Base-by-base conservation (phyloP, 2,888 invertebrate species). In the Lasiommata megera region DNA sequence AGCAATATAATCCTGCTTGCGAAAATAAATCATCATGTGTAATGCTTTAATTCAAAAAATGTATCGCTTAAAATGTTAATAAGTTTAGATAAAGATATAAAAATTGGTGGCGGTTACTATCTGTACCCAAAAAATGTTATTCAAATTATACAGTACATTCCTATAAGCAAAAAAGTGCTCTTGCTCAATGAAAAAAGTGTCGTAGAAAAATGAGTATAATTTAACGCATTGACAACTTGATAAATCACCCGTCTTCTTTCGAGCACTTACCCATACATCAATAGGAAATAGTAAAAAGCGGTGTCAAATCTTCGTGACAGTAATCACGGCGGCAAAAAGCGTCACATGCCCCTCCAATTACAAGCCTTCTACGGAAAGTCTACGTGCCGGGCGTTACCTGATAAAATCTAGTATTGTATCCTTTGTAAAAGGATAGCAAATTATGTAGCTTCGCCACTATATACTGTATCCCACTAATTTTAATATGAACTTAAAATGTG, bases 301-400 rank as follows among this genome's bases (percentile, higher is more conserved):
- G 81, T 82, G 82, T 83, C 77, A 78, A 79, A 80, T 78, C 73
- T 72, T 73, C 70, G 77, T 74, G 83, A 78, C 84, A 80, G 84
- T 82, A 85, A 85, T 84, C 80, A 81, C 74, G 63, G 72, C 64
- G 47, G 75, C 80, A 88, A 88, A 85, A 89, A 87, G 75, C 55
- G 65, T 61, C 74, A 77, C 82, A 80, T 76, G 79, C 80, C 74
- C 77, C 82, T 79, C 81, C 87, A 87, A 89, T 89, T 88, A 89
- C 82, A 73, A 75, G 71, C 89, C 88, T 82, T 84, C 83, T 89
- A 88, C 75, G 87, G 89, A 67, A 61, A 67, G 69, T 74, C 75
- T 77, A 84, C 84, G 82, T 82, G 81, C 79, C 80, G 79, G 78
- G 82, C 84, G 84, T 78, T 77, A 77, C 75, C 76, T 55, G 57